Evolutionary conservation across 2,888 invertebrate species (phyloP).

Genomic region (Linnaemya vulpina): DNA sequence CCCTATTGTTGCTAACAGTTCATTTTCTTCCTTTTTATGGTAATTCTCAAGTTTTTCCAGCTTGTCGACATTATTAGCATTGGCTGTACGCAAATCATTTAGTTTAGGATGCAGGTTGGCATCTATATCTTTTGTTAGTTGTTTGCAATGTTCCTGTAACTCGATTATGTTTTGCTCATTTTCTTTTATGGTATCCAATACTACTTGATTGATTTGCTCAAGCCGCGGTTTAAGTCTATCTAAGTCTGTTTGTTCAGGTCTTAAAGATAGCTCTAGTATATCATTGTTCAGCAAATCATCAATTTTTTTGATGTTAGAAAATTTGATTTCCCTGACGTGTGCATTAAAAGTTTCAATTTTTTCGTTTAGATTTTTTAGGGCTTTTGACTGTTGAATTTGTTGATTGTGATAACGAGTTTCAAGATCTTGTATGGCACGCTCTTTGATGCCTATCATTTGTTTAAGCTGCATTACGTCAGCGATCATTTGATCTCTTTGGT

Average conservation of each 20-base stretch:
- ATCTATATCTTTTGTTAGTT: conserved; percentile 52
- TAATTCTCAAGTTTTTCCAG: conserved; percentile 62
- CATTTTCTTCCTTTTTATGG: conserved; percentile 48
- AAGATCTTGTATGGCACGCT: conserved; percentile 75
- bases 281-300: conserved; percentile 60
- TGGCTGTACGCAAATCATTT: conserved; percentile 50
- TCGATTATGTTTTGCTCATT: conserved; percentile 42
- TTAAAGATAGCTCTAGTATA: conserved; percentile 74
- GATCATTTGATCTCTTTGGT: conserved; percentile 75
- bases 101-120: conserved; percentile 47
- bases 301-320: conserved; percentile 69
- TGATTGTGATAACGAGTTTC: conserved; percentile 76
- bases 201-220: conserved; percentile 23
- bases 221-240: conserved; percentile 66
- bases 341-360: conserved; percentile 75
- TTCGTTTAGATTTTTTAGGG: conserved; percentile 77
- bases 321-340: conserved; percentile 74
- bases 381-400: conserved; percentile 77
- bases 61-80: conserved; percentile 59
- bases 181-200: conserved; percentile 29
- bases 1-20: conserved; percentile 45
- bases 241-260: conserved; percentile 66
- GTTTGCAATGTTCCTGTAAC: conserved; percentile 49
- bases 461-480: conserved; percentile 74
- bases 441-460: conserved; percentile 75